Evolutionary conservation across 2,888 invertebrate genomes (phyloP), one percentile per base, ranked within the genome.

Genomic region (Hetaerina titia): DNA sequence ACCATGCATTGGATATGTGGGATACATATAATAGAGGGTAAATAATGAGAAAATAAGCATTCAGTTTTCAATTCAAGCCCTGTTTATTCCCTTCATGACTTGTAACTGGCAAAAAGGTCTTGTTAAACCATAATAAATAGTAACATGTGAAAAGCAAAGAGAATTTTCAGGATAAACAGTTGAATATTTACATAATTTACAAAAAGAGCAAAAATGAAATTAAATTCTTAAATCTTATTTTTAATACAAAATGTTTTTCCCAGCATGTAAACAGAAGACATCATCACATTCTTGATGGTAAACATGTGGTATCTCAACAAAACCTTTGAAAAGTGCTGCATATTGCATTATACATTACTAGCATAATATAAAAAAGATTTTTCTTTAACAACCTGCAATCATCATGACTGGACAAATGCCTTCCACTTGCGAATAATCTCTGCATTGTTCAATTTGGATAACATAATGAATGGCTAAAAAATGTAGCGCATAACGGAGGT

Each of bases 181-280:
- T 90, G 60, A 90, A 92, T 92, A 92, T 90, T 90, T 90, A 92
- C 89, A 89, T 56, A 89, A 89, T 89, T 89, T 89, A 89, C 92
- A 69, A 57, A 74, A 92, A 56, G 69, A 69, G 56, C 69, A 69
- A 92, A 92, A 69, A 13, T 25, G 31, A 92, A 92, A 45, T 90
- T 92, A 56, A 92, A 74, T 69, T 92, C 56, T 92, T 56, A 56
- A 69, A 31, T 56, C 92, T 92, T 92, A 69, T 45, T 69, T 92
- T 92, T 74, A 89, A 92, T 74, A 92, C 69, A 69, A n/a, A 56
- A 92, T n/a, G 74, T 69, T 56, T 74, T 64, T 92, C 69, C 92
- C 92, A 92, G 69, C 64, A 69, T 57, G 74, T 92, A 74, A 92
- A 92, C 64, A 74, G 92, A 69, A 92, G 92, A 92, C 56, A 74